Conservation (phyloP, 1,140 invertebrate genomes). For the Cyclina sinensis region DNA sequence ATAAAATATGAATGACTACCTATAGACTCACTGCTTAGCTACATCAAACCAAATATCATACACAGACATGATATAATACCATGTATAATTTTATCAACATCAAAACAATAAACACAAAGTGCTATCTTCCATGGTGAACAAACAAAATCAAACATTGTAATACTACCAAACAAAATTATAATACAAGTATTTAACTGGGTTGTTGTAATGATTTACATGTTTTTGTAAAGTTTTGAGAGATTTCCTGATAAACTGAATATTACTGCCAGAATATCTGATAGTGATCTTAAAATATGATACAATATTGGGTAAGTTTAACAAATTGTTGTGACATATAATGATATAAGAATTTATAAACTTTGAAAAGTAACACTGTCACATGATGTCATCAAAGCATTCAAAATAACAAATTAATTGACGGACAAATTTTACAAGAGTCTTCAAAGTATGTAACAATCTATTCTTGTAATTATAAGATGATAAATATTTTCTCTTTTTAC, state of each 20-base stretch:
- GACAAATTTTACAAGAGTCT: too few relatives aligned
- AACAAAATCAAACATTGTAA: not conserved
- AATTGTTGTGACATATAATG: too few relatives aligned
- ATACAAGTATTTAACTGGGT: not conserved
- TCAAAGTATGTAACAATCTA: too few relatives aligned
- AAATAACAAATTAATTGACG: too few relatives aligned
- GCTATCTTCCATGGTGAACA: not conserved
- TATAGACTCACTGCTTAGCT: not conserved
- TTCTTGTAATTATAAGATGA: too few relatives aligned
- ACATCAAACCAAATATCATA: not conserved
- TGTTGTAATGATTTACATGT: not conserved
- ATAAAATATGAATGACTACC: not conserved
- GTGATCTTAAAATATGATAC: not conserved
- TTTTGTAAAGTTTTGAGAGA: not conserved
- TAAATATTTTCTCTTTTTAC: slow-evolving; percentile 24
- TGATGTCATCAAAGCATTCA: not conserved
- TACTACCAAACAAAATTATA: too few relatives aligned
- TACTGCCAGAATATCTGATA: not conserved
- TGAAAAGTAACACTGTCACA: too few relatives aligned
- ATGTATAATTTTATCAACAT: not conserved
- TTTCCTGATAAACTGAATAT: not conserved
- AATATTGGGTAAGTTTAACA: too few relatives aligned
- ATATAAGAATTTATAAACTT: too few relatives aligned
- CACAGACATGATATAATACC: not conserved
- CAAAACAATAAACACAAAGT: slow-evolving; percentile 18